Conservation (phyloP, 2,797 vertebrate species). For the Danio kyathit region DNA sequence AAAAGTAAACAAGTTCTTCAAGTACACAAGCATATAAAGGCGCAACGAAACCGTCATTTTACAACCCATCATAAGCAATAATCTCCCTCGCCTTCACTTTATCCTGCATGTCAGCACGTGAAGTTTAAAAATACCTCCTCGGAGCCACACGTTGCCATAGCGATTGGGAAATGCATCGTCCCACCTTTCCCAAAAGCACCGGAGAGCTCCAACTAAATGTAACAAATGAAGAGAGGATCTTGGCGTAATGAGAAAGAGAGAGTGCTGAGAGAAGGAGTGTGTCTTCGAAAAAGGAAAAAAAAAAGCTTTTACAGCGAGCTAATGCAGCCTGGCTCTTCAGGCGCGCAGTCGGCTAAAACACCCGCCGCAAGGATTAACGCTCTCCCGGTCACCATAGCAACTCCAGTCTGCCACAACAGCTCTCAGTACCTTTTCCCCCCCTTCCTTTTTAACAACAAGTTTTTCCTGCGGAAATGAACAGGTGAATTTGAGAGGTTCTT, state of each 20-base stretch:
- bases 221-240: conserved; percentile 81
- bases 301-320: conserved; percentile 55
- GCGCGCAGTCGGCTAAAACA: conserved; percentile 54
- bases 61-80: not conserved
- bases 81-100: not conserved
- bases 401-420: conserved; percentile 59
- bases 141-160: conserved; percentile 70
- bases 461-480: conserved; percentile 55
- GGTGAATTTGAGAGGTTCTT: conserved; percentile 59
- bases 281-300: not conserved
- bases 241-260: conserved; percentile 79
- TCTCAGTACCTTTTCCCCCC: conserved; percentile 48
- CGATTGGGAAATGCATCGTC: conserved; percentile 53
- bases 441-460: conserved; percentile 22
- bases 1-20: not conserved
- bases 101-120: not conserved
- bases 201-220: conserved; percentile 76
- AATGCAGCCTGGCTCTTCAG: conserved; percentile 46
- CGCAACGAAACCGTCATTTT: not conserved
- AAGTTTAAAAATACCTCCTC: conserved; percentile 56
- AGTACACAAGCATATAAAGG: not conserved
- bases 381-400: conserved; percentile 82
- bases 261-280: conserved; percentile 63
- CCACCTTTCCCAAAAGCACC: conserved; percentile 64
- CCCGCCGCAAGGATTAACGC: conserved; percentile 75